phyloP scores from a whole-genome alignment of 2,888 invertebrate species.

The Nomada ferruginata region DNA sequence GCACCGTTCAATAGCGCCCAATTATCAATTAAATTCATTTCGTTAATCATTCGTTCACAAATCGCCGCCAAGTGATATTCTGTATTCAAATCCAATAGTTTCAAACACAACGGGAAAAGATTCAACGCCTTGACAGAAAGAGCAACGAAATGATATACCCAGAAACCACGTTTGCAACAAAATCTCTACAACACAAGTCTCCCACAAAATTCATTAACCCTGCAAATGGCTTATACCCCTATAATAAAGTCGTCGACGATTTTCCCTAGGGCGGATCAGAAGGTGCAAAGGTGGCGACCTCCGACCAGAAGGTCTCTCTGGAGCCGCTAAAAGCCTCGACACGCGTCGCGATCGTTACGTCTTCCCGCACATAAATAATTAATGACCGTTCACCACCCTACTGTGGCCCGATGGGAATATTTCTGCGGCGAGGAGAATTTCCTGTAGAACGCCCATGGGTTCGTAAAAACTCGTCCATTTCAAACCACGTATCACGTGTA shows the following conservation, averaged over 20 bases:
- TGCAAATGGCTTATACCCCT: slow-evolving; percentile 2
- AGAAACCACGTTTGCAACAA: too few relatives aligned
- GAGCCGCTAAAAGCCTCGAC: slow-evolving; percentile 65
- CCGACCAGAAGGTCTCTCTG: slow-evolving; percentile 38
- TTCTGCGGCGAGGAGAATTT: slow-evolving; percentile 25
- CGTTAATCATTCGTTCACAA: not conserved
- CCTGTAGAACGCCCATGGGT: slow-evolving; percentile 28
- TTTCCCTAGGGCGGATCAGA: slow-evolving; percentile 36
- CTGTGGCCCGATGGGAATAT: slow-evolving; percentile 63
- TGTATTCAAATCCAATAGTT: too few relatives aligned
- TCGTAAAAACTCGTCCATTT: slow-evolving; percentile 58
- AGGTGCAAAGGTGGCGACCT: slow-evolving; percentile 63
- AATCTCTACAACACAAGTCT: too few relatives aligned
- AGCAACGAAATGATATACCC: too few relatives aligned
- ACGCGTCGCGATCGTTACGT: slow-evolving; percentile 70
- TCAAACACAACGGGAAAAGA: too few relatives aligned
- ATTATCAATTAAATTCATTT: not conserved
- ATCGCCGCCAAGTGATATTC: too few relatives aligned
- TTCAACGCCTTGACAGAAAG: too few relatives aligned
- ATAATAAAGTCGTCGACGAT: slow-evolving; percentile 62
- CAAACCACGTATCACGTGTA: too few relatives aligned
- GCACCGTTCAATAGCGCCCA: not conserved
- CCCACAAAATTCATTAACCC: not conserved
- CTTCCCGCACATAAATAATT: slow-evolving; percentile 73
- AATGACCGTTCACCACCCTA: slow-evolving; percentile 67